Conservation (phyloP, 2,113 vertebrate species). For the Corvus hawaiiensis region DNA sequence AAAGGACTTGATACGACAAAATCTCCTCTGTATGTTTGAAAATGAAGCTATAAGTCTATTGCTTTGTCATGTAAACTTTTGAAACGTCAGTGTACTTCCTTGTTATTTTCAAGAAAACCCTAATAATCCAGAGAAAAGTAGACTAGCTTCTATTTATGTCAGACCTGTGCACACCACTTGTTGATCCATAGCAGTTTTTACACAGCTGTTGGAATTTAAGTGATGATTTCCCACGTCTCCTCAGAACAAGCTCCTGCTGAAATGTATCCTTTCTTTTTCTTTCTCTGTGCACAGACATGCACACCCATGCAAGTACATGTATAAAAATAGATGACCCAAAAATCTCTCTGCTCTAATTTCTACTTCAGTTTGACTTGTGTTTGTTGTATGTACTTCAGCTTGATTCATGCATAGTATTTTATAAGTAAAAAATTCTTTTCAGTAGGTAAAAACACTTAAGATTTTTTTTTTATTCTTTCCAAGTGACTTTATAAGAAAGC, state of each 20-base stretch:
- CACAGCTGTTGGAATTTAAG: neutral
- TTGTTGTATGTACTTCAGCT: neutral
- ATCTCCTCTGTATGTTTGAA: neutral
- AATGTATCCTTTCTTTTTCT: neutral
- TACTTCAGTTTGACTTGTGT: neutral
- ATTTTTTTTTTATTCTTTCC: neutral
- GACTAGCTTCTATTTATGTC: neutral
- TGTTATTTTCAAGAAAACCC: neutral
- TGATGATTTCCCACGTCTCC: neutral
- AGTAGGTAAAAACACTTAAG: neutral
- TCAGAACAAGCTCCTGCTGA: neutral
- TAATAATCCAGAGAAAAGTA: neutral
- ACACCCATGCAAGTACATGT: neutral
- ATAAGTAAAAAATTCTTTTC: neutral
- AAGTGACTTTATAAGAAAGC: neutral
- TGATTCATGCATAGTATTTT: neutral
- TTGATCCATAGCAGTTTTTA: neutral
- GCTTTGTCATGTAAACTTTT: neutral
- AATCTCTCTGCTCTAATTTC: neutral
- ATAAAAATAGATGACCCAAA: neutral
- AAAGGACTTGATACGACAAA: neutral
- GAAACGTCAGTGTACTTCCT: neutral
- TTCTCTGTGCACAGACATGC: neutral
- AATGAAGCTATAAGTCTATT: neutral
- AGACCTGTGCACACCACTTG: neutral